These are phyloP conservation scores for Eristalis tenax DNA, from an alignment of 2,888 invertebrate genomes.

Conservation along the genomic window DNA sequence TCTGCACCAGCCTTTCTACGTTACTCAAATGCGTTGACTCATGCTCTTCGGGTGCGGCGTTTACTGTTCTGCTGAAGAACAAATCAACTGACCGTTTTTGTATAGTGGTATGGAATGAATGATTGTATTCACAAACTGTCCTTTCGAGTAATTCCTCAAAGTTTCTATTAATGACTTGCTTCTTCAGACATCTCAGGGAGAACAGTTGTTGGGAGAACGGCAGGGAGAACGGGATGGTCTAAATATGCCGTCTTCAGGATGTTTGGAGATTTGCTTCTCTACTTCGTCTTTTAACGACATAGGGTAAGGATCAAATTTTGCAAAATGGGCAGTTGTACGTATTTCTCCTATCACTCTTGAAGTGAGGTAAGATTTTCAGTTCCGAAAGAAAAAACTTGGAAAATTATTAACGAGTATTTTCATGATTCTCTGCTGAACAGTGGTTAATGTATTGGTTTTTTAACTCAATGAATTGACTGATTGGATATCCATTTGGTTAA, in stretches of 20 bases:
- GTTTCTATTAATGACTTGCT: slow-evolving; percentile 11
- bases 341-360: neutral
- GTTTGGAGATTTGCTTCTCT: neutral
- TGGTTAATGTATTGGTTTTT: neutral
- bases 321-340: neutral
- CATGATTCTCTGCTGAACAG: neutral
- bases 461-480: neutral
- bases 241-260: neutral
- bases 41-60: slow-evolving; percentile 32
- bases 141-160: slow-evolving; percentile 45
- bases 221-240: neutral
- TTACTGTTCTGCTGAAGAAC: slow-evolving; percentile 32
- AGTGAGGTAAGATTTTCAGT: neutral
- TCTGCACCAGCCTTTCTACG: slow-evolving; percentile 35
- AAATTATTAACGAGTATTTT: neutral
- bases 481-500: neutral
- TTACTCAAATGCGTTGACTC: slow-evolving; percentile 41
- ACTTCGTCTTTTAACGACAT: neutral
- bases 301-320: neutral
- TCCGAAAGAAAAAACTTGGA: neutral
- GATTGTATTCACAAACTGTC: slow-evolving; percentile 52
- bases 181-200: slow-evolving; percentile 33
- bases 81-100: slow-evolving; percentile 55
- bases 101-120: slow-evolving; percentile 50
- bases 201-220: slow-evolving; percentile 28